Evolutionary conservation across 2,113 vertebrate species (phyloP), one percentile per base, ranked within the genome.

Genomic region (Ciconia boyciana): DNA sequence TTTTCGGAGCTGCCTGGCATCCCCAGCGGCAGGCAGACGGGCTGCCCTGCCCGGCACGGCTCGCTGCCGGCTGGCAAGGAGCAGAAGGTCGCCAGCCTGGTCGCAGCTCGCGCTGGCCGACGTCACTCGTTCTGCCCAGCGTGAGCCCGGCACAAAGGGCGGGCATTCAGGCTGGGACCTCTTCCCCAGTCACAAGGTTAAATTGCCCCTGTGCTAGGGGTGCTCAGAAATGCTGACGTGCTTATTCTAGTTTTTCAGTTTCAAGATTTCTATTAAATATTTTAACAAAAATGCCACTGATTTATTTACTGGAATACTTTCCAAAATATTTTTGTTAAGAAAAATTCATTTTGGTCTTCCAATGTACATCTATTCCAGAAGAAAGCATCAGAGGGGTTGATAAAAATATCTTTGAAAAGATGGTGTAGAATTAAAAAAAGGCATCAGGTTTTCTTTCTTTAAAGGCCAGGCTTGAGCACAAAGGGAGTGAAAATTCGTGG

Each of bases 151-250:
- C 39, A 28, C 83, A 5, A 7, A 9, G 39, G 26, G 6, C 6
- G 1, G 4, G 3, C 11, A 2, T 4, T 48, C 9, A 1, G 20
- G 9, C 2, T n/a, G 41, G 58, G 17, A 11, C 17, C 44, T 10
- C 41, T 25, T 24, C 48, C 48, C 36, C 43, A 3, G 19, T 5
- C 66, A n/a, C 41, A 10, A 57, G 19, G 31, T 51, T 68, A 11
- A 82, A 36, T 7, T 20, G 16, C 4, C 10, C n/a, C 34, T 13
- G 0, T 22, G 46, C 31, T 9, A 21, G 39, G 19, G 20, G 10
- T 14, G 49, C 65, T 75, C n/a, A 8, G 26, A 49, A 51, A 21
- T 3, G 17, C 46, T 3, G 3, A 32, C 2, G 1, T 7, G 5
- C 5, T 32, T 2, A 11, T 28, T 75, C 61, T 11, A 1, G 17